Evolutionary conservation across 2,888 invertebrate species (phyloP), one percentile per base, ranked within the genome.

Genomic region (Eupithecia dodoneata): DNA sequence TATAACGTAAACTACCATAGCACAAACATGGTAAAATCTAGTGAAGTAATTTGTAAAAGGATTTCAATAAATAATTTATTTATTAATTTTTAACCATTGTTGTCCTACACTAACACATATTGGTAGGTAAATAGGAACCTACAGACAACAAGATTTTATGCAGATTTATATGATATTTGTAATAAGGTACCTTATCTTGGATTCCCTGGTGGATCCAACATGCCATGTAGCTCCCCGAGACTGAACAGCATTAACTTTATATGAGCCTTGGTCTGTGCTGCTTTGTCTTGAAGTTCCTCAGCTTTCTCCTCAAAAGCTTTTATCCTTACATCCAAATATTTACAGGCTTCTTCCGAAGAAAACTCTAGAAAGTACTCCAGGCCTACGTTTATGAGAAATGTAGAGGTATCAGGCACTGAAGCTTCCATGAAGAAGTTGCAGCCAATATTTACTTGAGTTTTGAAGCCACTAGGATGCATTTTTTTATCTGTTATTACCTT

Each of bases 391-490:
- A 98, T 95, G 44, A 97, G 92, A 73, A 98, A 96, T 65, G 91
- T 95, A 0, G 96, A 96, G 1, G 96, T 93, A 87, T 97, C 96
- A 73, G 95, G 92, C 73, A 98, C 96, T 75, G 96, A 93, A 0
- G 98, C 98, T 89, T 98, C 97, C 88, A 97, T 96, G 85, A 97
- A 98, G 83, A 98, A 97, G 88, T 97, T 97, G 83, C 97, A 97
- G n/a, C 98, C 98, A 49, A 98, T 92, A 87, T 98, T 97, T 45
- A 98, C 96, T 85, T 94, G 94, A 4, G 92, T 89, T 86, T 94
- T 94, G 73, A 94, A 93, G 2, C 94, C 93, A 41, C 88, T 75
- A 6, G 96, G 94, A 71, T 96, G 93, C 0, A 95, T 87, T 4
- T 94, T 92, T 55, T 95, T 95, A 76, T 96, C 95, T 72, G 96